Conservation (phyloP, 1,140 invertebrate genomes). For the Drosophila tropicalis region DNA sequence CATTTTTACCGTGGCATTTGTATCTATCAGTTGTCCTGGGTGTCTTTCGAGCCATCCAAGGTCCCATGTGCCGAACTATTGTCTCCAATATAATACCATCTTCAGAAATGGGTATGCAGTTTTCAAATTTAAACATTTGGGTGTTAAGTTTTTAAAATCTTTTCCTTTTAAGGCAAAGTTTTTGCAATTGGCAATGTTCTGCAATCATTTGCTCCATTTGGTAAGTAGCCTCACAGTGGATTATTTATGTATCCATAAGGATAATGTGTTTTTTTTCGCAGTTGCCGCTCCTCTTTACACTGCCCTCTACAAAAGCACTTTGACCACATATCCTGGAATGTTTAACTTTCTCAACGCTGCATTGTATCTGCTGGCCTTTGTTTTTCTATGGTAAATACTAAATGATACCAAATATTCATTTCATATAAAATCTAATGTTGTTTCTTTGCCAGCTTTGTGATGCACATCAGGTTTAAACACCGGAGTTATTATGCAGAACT, state of each 20-base stretch:
- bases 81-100: constrained; percentile 87
- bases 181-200: constrained; percentile 86
- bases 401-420: background rate
- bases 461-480: constrained; percentile 65
- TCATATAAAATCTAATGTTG: constrained; percentile 14
- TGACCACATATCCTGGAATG: constrained; percentile 84
- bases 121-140: background rate
- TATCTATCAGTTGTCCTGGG: constrained; percentile 84
- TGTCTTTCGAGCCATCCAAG: constrained; percentile 84
- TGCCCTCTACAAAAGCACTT: constrained; percentile 85
- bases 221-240: too few relatives aligned
- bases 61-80: constrained; percentile 86
- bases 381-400: constrained; percentile 84
- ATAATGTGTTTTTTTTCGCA: constrained; percentile 2
- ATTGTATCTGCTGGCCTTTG: constrained; percentile 77
- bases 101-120: constrained; percentile 86
- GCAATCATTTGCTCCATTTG: constrained; percentile 85
- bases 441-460: constrained; percentile 52
- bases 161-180: constrained; percentile 84
- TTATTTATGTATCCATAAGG: too few relatives aligned
- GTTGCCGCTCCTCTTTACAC: constrained; percentile 86
- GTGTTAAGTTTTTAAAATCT: background rate
- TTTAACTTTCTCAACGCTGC: constrained; percentile 85
- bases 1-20: constrained; percentile 86
- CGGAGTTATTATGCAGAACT: constrained; percentile 63